phyloP scores from a whole-genome alignment of 2,797 vertebrate genomes.

The Cichlasoma orientale region DNA sequence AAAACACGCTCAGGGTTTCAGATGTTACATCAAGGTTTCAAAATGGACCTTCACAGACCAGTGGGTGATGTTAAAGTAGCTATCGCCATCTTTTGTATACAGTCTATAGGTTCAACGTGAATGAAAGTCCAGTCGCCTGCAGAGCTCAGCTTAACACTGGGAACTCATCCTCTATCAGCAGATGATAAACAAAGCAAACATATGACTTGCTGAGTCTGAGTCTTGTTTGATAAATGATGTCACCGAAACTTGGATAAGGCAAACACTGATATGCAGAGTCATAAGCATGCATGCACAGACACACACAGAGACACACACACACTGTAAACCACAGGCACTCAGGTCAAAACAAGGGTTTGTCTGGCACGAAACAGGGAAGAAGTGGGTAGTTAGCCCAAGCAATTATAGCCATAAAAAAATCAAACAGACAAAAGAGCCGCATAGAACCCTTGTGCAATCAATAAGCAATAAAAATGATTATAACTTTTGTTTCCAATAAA shows the following conservation, averaged over 20 bases:
- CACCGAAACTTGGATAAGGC: constrained; percentile 59
- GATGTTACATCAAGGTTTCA: neutral
- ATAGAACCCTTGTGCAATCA: neutral
- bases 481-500: neutral
- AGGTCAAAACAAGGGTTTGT: neutral
- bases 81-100: neutral
- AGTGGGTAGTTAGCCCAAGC: constrained; percentile 11
- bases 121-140: neutral
- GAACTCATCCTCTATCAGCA: constrained; percentile 40
- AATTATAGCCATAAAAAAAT: neutral
- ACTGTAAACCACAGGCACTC: neutral
- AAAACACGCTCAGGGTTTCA: neutral
- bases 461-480: neutral
- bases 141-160: constrained; percentile 11
- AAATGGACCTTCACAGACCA: neutral
- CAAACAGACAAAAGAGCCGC: constrained; percentile 21
- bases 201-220: constrained; percentile 31
- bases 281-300: neutral
- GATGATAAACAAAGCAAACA: constrained; percentile 50
- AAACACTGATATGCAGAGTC: constrained; percentile 44
- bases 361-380: constrained; percentile 12
- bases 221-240: constrained; percentile 74
- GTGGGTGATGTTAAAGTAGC: rapidly evolving
- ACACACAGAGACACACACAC: neutral
- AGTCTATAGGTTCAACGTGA: neutral